A percentile compares a stretch with the other conserved stretches of the same genome.
phyloP scores from a whole-genome alignment of 2,797 vertebrate genomes.

The Leuciscus waleckii region DNA sequence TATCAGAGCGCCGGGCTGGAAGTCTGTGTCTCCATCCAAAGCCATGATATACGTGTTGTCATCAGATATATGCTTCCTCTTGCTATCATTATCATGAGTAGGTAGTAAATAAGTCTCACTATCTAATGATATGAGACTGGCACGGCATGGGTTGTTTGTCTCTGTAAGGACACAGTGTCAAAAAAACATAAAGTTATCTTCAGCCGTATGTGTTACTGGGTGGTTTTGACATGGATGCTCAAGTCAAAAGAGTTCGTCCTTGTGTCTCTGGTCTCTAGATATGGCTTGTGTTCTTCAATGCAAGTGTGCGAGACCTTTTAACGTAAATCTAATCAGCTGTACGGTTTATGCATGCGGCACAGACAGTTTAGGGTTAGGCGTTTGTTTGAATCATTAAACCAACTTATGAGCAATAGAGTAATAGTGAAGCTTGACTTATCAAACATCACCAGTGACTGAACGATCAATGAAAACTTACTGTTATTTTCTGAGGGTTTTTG shows the following conservation, averaged over 20 bases:
- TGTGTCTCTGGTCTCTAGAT: not conserved
- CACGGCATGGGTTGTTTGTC: slow-evolving; percentile 69
- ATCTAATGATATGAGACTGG: slow-evolving; percentile 76
- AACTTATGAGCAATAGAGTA: not conserved
- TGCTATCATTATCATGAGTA: slow-evolving; percentile 73
- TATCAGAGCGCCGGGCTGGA: slow-evolving; percentile 82
- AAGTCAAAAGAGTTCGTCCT: not conserved
- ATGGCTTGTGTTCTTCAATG: not conserved
- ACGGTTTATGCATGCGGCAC: no score
- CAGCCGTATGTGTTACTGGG: not conserved
- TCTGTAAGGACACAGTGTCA: slow-evolving; percentile 59
- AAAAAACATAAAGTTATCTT: slow-evolving; percentile 2
- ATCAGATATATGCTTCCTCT: slow-evolving; percentile 77
- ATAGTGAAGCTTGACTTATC: not conserved
- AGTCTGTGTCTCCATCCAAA: slow-evolving; percentile 85
- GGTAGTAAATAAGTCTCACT: slow-evolving; percentile 71
- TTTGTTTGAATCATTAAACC: not conserved
- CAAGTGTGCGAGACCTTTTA: not conserved
- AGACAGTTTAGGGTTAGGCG: not conserved
- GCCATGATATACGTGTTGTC: slow-evolving; percentile 82
- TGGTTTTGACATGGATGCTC: not conserved
- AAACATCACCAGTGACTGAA: not conserved
- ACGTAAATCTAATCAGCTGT: not conserved
- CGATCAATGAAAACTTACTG: slow-evolving; percentile 63
- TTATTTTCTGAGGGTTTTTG: slow-evolving; percentile 80